phyloP scores from a whole-genome alignment of 2,113 vertebrate species.

The Oncorhynchus keta region DNA sequence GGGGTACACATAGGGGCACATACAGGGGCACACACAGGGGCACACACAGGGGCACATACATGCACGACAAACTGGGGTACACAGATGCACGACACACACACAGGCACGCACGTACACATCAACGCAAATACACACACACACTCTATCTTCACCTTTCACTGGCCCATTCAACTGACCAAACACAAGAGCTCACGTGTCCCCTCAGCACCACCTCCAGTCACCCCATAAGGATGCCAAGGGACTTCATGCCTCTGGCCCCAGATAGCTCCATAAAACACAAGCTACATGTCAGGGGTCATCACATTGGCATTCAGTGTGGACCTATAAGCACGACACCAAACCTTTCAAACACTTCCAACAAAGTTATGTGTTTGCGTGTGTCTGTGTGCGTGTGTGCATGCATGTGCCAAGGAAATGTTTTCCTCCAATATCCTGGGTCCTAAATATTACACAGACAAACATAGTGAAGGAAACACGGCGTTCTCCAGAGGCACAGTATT shows the following conservation, averaged over 20 bases:
- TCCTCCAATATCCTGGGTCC: neutral
- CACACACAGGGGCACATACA: neutral
- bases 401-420: neutral
- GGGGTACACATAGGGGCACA: too few relatives aligned
- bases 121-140: conserved; percentile 1
- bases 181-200: conserved; percentile 22
- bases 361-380: neutral
- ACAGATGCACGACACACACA: neutral
- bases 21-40: too few relatives aligned
- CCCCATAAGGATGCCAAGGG: conserved; percentile 33
- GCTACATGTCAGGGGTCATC: conserved; percentile 31
- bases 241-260: conserved; percentile 17
- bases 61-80: neutral
- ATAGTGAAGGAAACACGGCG: neutral
- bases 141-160: neutral
- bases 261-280: conserved; percentile 28
- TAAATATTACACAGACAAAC: neutral
- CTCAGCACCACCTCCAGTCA: conserved; percentile 5
- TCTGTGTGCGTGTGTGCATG: neutral
- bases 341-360: neutral
- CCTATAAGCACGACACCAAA: neutral
- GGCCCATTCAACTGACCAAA: neutral
- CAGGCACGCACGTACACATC: conserved; percentile 5
- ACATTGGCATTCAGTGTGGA: conserved; percentile 4
- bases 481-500: neutral